A percentile compares a stretch with the other conserved stretches of the same genome.
phyloP scores from a whole-genome alignment of 2,888 invertebrate genomes.

The Agrotis ipsilon region DNA sequence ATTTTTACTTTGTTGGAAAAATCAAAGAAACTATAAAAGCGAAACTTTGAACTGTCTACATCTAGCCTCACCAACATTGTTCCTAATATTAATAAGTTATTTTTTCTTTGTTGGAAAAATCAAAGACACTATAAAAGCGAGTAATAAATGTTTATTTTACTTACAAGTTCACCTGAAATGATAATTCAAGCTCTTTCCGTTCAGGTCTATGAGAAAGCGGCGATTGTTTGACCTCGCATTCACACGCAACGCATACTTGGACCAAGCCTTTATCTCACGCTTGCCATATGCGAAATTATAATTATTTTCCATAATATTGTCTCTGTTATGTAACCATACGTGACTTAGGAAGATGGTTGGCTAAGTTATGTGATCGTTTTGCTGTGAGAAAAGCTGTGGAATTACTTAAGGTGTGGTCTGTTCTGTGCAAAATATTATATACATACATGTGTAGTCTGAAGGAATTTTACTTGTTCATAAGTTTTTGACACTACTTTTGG shows the following conservation, averaged over 20 bases:
- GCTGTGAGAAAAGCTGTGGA: conserved; percentile 10
- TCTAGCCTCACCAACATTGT: no score
- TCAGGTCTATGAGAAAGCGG: conserved; percentile 55
- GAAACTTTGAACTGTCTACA: no score
- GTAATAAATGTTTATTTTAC: not conserved
- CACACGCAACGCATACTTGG: conserved; percentile 44
- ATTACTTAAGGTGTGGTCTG: conserved; percentile 12
- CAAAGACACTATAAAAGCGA: no score
- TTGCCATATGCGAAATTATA: conserved; percentile 50
- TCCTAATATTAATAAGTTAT: no score
- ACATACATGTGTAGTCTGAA: not conserved
- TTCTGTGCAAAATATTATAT: not conserved
- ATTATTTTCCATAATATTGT: conserved; percentile 61
- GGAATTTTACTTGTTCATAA: not conserved
- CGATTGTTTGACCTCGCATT: conserved; percentile 57
- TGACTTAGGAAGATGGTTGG: conserved; percentile 42
- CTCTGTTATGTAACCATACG: conserved; percentile 56
- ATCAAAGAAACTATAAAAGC: no score
- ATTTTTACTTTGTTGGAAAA: no score
- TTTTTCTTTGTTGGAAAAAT: not conserved
- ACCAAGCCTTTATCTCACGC: conserved; percentile 53
- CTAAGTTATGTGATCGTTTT: conserved; percentile 39
- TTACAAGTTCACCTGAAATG: conserved; percentile 17
- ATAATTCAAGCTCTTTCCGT: conserved; percentile 35
- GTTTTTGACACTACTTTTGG: no score